A percentile compares a stretch with the other conserved stretches of the same genome.
phyloP scores from a whole-genome alignment of 2,888 invertebrate genomes.

The Torymus aiolomorphi region DNA sequence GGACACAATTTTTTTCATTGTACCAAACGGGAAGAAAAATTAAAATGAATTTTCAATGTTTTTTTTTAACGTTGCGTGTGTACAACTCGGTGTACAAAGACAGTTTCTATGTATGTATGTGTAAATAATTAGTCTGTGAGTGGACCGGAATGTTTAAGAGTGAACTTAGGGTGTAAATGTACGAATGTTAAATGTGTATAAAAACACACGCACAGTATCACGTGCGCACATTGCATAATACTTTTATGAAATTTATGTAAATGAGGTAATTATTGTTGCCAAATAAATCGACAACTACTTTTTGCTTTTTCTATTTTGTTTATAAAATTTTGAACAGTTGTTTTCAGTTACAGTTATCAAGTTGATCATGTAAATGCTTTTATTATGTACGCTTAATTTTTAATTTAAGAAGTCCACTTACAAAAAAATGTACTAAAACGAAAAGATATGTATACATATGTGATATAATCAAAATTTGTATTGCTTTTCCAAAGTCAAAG shows the following conservation, averaged over 20 bases:
- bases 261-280: conserved; percentile 40
- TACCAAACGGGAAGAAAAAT: conserved; percentile 15
- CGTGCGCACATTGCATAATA: conserved; percentile 44
- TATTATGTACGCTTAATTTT: conserved; percentile 7
- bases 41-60: conserved; percentile 49
- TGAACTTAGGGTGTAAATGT: conserved; percentile 31
- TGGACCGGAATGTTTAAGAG: neutral
- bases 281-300: conserved; percentile 24
- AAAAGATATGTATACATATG: conserved; percentile 6
- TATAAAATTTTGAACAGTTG: conserved; percentile 32
- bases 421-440: neutral
- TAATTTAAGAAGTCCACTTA: neutral
- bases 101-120: conserved; percentile 31
- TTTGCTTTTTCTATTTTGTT: conserved; percentile 34
- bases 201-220: conserved; percentile 39
- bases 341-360: conserved; percentile 21
- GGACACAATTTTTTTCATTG: conserved; percentile 43
- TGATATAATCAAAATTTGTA: conserved; percentile 41
- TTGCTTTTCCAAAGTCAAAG: conserved; percentile 19
- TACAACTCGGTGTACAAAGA: conserved; percentile 50
- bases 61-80: conserved; percentile 25
- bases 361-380: conserved; percentile 24
- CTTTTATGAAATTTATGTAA: conserved; percentile 52
- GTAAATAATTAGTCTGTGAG: conserved; percentile 46
- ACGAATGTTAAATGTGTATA: conserved; percentile 34